phyloP scores from a whole-genome alignment of 2,113 vertebrate species.

The Mus spicilegus region DNA sequence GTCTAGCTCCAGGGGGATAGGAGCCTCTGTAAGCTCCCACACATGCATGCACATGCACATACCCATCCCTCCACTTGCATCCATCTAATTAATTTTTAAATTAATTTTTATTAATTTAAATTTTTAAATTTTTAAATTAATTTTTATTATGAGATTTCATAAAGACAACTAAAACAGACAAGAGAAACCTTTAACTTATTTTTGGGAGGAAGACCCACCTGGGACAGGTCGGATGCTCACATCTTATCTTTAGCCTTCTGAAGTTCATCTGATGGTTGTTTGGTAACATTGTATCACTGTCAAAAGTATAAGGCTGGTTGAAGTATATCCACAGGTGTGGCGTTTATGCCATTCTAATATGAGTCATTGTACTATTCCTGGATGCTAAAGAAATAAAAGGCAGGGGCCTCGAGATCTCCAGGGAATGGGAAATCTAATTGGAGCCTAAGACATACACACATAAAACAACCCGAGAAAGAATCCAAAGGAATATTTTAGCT shows the following conservation, averaged over 20 bases:
- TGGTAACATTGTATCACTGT: constrained; percentile 56
- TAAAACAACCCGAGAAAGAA: constrained; percentile 61
- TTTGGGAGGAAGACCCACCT: constrained; percentile 27
- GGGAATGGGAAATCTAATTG: constrained; percentile 59
- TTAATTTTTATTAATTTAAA: too few species aligned
- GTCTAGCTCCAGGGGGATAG: background rate
- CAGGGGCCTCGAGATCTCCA: constrained; percentile 28
- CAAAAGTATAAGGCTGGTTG: constrained; percentile 37
- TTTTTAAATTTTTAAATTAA: too few species aligned
- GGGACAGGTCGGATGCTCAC: constrained; percentile 42
- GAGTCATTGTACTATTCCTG: constrained; percentile 58
- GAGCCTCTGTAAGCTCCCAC: background rate
- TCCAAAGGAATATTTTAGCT: constrained; percentile 47
- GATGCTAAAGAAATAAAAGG: constrained; percentile 67
- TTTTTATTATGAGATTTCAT: constrained; percentile 26
- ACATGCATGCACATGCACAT: background rate
- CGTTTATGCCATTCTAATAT: constrained; percentile 59
- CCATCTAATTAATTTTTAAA: too few species aligned
- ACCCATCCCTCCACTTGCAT: background rate
- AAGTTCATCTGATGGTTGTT: constrained; percentile 60
- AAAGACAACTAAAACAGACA: constrained; percentile 44
- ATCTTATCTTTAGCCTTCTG: constrained; percentile 66
- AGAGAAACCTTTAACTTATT: constrained; percentile 58
- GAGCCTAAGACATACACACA: constrained; percentile 28
- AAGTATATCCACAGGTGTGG: constrained; percentile 42